Evolutionary conservation across 2,797 vertebrate genomes (phyloP).

Genomic region (Chaetophractus vellerosus): DNA sequence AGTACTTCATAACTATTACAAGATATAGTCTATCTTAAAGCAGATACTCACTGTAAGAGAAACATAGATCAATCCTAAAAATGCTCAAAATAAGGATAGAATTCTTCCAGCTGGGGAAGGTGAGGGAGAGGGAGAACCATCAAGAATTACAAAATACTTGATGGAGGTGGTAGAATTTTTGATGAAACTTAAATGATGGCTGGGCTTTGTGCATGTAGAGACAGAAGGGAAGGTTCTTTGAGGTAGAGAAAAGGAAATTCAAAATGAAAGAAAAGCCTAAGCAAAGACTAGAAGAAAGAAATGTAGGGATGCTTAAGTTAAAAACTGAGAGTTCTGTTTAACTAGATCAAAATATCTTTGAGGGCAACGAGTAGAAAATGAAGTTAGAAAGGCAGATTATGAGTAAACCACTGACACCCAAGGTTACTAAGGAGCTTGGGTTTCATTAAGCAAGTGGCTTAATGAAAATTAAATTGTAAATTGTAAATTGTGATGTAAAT

Average conservation of each 20-base stretch:
- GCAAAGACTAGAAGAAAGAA: not conserved
- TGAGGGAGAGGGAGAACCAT: not conserved
- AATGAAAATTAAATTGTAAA: too few species aligned
- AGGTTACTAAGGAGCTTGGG: not conserved
- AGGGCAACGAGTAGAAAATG: not conserved
- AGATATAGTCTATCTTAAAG: constrained; percentile 73
- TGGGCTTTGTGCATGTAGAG: not conserved
- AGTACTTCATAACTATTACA: constrained; percentile 66
- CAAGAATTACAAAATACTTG: not conserved
- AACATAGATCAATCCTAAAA: not conserved
- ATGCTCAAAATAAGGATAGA: not conserved
- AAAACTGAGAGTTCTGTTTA: not conserved
- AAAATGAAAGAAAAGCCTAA: constrained; percentile 3
- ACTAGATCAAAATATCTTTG: not conserved
- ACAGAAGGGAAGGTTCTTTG: not conserved
- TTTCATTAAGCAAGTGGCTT: not conserved
- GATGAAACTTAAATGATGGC: not conserved
- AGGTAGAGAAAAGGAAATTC: not conserved
- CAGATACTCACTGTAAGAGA: not conserved
- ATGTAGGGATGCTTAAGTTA: not conserved
- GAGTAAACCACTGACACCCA: not conserved
- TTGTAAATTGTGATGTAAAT: too few species aligned
- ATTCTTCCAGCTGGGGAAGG: not conserved
- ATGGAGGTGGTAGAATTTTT: not conserved
- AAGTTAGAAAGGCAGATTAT: not conserved